Percentiles rank a stretch among this genome's conserved stretches.
Evolutionary conservation across 30 jellyfish, hydroid and myxozoan species (phyloP).

Genomic region (Mastigias papua): DNA sequence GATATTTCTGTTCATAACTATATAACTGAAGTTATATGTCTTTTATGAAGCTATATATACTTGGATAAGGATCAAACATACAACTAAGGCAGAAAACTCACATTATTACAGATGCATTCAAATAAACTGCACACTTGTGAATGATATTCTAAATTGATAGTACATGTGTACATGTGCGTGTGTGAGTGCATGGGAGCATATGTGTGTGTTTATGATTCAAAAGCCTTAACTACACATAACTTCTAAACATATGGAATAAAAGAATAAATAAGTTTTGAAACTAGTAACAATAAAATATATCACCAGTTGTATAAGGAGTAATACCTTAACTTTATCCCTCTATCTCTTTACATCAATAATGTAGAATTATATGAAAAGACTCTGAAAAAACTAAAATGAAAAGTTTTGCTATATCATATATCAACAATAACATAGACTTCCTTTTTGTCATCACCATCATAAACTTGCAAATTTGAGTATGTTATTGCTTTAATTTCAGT

Average conservation of each 20-base stretch:
- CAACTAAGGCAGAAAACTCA: no score
- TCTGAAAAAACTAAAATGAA: neutral
- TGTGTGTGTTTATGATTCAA: no score
- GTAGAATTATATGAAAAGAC: neutral
- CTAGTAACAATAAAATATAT: neutral
- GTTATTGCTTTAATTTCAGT: slow-evolving; percentile 99
- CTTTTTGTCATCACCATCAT: slow-evolving; percentile 52
- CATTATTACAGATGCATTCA: no score
- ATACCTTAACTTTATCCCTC: neutral
- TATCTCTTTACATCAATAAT: neutral
- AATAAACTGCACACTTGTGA: no score
- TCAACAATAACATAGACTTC: slow-evolving; percentile 96
- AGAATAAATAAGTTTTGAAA: neutral
- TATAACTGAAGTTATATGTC: no score
- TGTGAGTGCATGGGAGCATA: no score
- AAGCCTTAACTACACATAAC: neutral
- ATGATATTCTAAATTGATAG: no score
- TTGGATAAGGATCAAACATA: no score
- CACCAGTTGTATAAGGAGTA: neutral
- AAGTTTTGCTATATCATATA: slow-evolving; percentile 35
- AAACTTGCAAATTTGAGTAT: slow-evolving; percentile 95
- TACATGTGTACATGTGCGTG: no score
- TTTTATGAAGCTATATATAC: no score
- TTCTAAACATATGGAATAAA: neutral
- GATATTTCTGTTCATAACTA: no score